Conservation (phyloP, 2,113 vertebrate species). For the Caracal caracal region DNA sequence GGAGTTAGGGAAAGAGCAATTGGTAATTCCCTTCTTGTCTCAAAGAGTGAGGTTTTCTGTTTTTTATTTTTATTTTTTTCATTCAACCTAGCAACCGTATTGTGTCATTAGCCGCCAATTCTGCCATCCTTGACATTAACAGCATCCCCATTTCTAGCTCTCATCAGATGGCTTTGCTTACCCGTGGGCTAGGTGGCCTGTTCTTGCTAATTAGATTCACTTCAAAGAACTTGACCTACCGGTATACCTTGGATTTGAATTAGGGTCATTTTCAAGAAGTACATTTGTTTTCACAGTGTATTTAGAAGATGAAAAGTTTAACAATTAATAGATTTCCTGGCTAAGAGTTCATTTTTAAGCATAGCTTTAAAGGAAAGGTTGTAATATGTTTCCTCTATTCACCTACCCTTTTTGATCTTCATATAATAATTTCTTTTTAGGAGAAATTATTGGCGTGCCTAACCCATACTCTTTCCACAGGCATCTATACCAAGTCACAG, state of each 20-base stretch:
- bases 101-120: neutral
- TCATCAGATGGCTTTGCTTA: neutral
- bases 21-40: neutral
- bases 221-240: constrained; percentile 2
- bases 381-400: constrained; percentile 20
- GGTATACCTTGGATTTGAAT: neutral
- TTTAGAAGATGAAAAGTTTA: constrained; percentile 61
- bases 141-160: neutral
- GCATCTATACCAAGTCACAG: constrained; percentile 78
- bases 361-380: neutral
- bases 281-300: constrained; percentile 63
- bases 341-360: constrained; percentile 58
- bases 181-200: neutral
- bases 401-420: constrained; percentile 54
- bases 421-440: constrained; percentile 68
- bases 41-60: neutral
- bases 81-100: neutral
- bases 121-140: neutral
- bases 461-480: constrained; percentile 67
- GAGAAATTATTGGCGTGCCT: constrained; percentile 72
- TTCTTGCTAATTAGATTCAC: constrained; percentile 25
- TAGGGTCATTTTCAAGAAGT: constrained; percentile 45
- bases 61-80: neutral
- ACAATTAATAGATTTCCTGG: constrained; percentile 46
- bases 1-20: neutral